These are phyloP conservation scores for Bilobella aurantiaca DNA, from an alignment of 1,140 invertebrate genomes.

Conservation along the genomic window DNA sequence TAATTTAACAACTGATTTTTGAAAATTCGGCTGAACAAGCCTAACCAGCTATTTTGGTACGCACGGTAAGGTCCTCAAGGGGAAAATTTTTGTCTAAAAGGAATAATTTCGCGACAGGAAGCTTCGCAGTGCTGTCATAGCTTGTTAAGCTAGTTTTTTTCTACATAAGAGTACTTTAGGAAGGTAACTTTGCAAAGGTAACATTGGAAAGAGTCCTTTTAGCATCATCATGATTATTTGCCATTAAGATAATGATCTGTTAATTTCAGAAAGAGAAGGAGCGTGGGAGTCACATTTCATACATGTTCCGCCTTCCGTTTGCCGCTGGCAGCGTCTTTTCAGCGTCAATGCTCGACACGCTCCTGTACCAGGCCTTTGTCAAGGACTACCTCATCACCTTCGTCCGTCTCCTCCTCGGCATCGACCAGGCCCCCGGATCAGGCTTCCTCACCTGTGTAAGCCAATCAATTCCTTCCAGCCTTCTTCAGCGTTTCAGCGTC, in stretches of 20 bases:
- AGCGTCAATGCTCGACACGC: conserved; percentile 73
- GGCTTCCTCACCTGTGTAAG: conserved; percentile 91
- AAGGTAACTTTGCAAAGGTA: no score
- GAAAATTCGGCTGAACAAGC: no score
- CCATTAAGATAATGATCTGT: neutral
- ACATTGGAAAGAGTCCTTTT: no score
- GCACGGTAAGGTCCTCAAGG: no score
- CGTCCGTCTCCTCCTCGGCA: conserved; percentile 84
- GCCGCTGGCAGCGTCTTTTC: conserved; percentile 95
- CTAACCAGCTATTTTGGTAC: no score
- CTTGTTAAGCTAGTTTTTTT: no score
- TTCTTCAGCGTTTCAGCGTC: no score
- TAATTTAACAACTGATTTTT: no score
- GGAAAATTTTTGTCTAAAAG: no score
- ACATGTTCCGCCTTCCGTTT: conserved; percentile 97
- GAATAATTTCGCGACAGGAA: neutral
- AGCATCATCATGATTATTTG: neutral
- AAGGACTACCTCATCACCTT: conserved; percentile 98
- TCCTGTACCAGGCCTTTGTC: conserved; percentile 88
- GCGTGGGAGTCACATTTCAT: conserved; percentile 92
- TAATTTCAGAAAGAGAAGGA: conserved; percentile 85
- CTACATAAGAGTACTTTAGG: no score
- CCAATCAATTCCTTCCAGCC: no score
- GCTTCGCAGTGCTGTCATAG: neutral
- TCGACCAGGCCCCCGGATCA: conserved; percentile 93